These are phyloP conservation scores for Campoplex capitator DNA, from an alignment of 2,888 invertebrate species.

Conservation along the genomic window DNA sequence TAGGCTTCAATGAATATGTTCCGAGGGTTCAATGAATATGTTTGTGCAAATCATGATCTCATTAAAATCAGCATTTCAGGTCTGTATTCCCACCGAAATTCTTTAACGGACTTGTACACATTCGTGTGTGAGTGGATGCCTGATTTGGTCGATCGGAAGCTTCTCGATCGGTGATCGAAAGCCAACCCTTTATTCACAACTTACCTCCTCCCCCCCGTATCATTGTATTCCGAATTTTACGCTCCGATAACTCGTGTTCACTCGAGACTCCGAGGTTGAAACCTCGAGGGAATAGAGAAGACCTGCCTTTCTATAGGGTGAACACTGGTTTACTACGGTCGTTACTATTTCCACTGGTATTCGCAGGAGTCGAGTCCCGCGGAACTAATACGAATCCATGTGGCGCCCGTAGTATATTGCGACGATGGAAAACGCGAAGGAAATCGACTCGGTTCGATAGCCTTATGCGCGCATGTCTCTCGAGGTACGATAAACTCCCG, in stretches of 20 bases:
- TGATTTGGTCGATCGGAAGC: background rate
- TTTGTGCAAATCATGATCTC: background rate
- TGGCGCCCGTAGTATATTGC: constrained; percentile 19
- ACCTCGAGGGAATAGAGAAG: constrained; percentile 9
- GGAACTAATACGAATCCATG: constrained; percentile 16
- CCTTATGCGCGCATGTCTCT: constrained; percentile 7
- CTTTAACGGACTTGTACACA: background rate
- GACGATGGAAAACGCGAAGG: constrained; percentile 53
- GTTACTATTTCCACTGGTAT: constrained; percentile 29
- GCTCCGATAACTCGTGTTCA: constrained; percentile 65
- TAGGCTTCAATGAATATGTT: background rate
- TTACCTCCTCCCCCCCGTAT: constrained; percentile 30
- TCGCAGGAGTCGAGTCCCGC: constrained; percentile 1
- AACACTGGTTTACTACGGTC: constrained; percentile 2
- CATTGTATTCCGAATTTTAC: constrained; percentile 69
- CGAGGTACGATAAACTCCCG: constrained; percentile 33
- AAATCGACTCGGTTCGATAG: constrained; percentile 52
- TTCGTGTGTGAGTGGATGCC: background rate
- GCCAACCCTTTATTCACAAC: constrained; percentile 8
- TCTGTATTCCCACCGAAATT: background rate
- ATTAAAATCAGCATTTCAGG: background rate
- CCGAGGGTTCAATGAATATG: background rate
- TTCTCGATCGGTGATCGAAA: constrained; percentile 52
- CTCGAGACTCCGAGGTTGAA: constrained; percentile 48
- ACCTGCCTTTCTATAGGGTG: constrained; percentile 6